Evolutionary conservation across 2,113 vertebrate species (phyloP).

Genomic region (Burhinus bistriatus): DNA sequence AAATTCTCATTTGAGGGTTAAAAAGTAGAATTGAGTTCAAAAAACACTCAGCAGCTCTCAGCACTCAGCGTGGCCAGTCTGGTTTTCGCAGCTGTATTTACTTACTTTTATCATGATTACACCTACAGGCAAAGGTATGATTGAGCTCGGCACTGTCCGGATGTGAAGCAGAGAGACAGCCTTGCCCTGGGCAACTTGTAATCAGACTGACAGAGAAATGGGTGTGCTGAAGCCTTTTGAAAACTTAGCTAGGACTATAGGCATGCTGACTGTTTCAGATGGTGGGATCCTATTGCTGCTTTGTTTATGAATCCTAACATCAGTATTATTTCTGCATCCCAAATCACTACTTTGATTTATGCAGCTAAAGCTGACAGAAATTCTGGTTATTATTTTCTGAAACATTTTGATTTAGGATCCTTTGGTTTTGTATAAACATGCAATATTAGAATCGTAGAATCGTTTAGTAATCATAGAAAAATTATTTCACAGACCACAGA

Average conservation of each 20-base stretch:
- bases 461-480: neutral
- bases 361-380: neutral
- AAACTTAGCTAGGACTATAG: neutral
- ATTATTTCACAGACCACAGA: neutral
- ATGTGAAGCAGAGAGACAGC: neutral
- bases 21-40: neutral
- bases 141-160: neutral
- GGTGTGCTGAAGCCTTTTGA: neutral
- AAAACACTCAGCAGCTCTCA: neutral
- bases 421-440: neutral
- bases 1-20: neutral
- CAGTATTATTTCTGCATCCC: neutral
- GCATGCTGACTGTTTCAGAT: neutral
- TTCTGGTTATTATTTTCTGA: neutral
- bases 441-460: neutral
- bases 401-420: neutral
- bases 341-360: neutral
- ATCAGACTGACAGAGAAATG: conserved; percentile 14
- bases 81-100: conserved; percentile 30
- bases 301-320: neutral
- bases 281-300: neutral
- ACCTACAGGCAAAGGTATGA: conserved; percentile 14
- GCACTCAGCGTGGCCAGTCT: neutral
- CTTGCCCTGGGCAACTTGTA: neutral
- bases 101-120: neutral